Percentiles rank a stretch among this genome's conserved stretches.
Evolutionary conservation across 1,140 invertebrate genomes (phyloP).

Genomic region (Zaprionus kolodkinae): DNA sequence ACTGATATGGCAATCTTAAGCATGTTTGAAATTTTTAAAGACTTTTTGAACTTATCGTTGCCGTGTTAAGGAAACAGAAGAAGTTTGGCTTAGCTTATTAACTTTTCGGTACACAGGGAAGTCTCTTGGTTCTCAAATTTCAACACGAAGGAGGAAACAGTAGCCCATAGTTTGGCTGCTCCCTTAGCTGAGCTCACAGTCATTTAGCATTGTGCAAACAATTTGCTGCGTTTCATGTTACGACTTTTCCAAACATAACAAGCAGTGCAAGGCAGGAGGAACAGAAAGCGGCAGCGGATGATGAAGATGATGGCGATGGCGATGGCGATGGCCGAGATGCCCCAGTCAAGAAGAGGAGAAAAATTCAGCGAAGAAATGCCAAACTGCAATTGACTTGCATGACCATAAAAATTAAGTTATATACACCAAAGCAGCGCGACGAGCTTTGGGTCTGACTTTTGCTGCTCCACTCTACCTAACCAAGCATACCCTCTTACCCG

Average conservation of each 20-base stretch:
- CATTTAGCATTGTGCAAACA: conserved; percentile 67
- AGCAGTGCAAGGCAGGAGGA: conserved; percentile 28
- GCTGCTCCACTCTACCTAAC: background rate
- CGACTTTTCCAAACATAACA: conserved; percentile 54
- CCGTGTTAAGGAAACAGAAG: too few species aligned
- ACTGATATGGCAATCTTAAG: too few species aligned
- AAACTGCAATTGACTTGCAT: conserved; percentile 82
- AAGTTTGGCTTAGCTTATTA: too few species aligned
- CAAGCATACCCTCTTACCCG: too few species aligned
- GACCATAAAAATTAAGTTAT: conserved; percentile 82
- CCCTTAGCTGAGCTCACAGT: conserved; percentile 34
- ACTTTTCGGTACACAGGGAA: too few species aligned
- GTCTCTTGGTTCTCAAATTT: too few species aligned
- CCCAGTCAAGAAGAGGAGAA: conserved; percentile 19
- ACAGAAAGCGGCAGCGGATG: conserved; percentile 11
- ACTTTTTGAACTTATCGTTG: too few species aligned
- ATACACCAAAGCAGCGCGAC: conserved; percentile 57
- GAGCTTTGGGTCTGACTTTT: conserved; percentile 4
- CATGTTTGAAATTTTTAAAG: too few species aligned
- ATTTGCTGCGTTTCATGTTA: conserved; percentile 68
- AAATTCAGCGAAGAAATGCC: conserved; percentile 77
- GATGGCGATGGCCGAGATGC: conserved; percentile 20
- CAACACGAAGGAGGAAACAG: too few species aligned
- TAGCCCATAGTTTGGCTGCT: conserved; percentile 1
- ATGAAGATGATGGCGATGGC: conserved; percentile 16